A percentile compares a stretch with the other conserved stretches of the same genome.
These are phyloP conservation scores for Pogonomyrmex barbatus DNA, from an alignment of 1,140 invertebrate genomes.

Conservation along the genomic window DNA sequence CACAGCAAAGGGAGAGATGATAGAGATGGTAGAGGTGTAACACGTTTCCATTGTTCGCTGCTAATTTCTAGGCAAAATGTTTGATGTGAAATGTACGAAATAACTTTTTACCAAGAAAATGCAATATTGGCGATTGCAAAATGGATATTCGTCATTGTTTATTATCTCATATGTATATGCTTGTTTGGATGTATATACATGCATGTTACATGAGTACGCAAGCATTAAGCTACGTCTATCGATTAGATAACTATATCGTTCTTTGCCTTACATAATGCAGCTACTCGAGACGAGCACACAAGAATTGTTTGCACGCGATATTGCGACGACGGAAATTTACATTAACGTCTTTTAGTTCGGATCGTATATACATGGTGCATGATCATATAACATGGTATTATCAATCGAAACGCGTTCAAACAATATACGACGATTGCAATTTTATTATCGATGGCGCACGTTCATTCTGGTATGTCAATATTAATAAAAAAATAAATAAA, in stretches of 20 bases:
- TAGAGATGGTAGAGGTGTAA: background rate
- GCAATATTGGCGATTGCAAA: background rate
- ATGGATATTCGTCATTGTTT: background rate
- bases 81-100: background rate
- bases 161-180: background rate
- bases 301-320: conserved; percentile 43
- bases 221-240: conserved; percentile 46
- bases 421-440: background rate
- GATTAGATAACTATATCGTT: conserved; percentile 59
- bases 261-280: conserved; percentile 52
- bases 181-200: background rate
- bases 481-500: conserved; percentile 24
- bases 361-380: background rate
- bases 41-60: conserved; percentile 27
- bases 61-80: conserved; percentile 15
- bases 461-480: background rate
- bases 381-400: conserved; percentile 8
- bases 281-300: conserved; percentile 53
- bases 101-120: background rate
- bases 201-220: background rate
- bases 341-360: conserved; percentile 53
- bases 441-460: conserved; percentile 9
- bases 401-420: conserved; percentile 25
- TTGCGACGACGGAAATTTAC: conserved; percentile 51
- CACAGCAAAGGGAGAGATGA: background rate